Evolutionary conservation across 2,888 invertebrate species (phyloP), one percentile per base, ranked within the genome.

Genomic region (Zygogramma bicolorata): DNA sequence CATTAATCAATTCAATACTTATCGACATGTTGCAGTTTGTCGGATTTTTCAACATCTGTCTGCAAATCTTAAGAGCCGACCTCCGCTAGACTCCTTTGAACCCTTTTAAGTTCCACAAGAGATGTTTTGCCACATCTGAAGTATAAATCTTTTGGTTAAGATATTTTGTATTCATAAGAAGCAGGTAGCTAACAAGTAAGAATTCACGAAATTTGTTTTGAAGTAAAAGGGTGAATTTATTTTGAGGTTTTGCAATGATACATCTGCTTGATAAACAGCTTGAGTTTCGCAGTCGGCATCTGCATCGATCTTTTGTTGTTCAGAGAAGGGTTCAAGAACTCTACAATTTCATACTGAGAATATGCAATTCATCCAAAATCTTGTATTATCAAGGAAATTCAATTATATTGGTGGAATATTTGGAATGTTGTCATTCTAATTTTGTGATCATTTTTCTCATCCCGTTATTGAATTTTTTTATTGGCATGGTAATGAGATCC

Each of bases 171-270:
- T 72, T 72, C 69, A 72, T 38, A 60, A 60, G 66, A 68, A 42
- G 75, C 75, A 75, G 75, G 75, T 75, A 75, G 66, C 38, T 65
- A 46, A 65, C 46, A 61, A 68, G 18, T 68, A 34, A 38, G 53
- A 40, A 68, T 65, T 59, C 42, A 65, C 58, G 53, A 68, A 74
- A 71, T 74, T 71, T 69, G 71, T 76, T 74, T 74, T 76, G 62
- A 70, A 65, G 70, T 70, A 76, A 76, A 74, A 76, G 74, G 76
- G 72, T 76, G 63, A 75, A 73, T 73, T 75, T 73, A 70, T 75
- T 69, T 58, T 72, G 72, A 69, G 75, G 67, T 73, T 73, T 68
- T 57, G 63, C 62, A 59, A 65, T 65, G 60, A 69, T 69, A 38
- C 74, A 74, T 74, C 74, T 74, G 74, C 71, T 66, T 71, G 22